Evolutionary conservation across 2,797 vertebrate genomes (phyloP).

Genomic region (Ceyx erithaca): DNA sequence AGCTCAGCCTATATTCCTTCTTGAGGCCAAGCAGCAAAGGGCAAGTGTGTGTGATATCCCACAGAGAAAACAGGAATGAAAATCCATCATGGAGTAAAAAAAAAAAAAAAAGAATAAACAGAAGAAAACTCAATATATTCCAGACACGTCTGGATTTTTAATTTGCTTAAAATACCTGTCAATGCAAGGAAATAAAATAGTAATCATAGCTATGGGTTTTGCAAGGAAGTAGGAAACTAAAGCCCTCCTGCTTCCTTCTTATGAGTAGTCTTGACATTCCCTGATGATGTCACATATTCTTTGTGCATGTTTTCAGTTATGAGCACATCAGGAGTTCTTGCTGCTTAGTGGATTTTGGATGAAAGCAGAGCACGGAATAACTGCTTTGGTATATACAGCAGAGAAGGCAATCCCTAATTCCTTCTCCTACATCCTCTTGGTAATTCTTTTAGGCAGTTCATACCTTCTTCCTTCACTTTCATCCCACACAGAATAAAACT

Average conservation of each 20-base stretch:
- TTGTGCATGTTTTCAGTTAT: neutral
- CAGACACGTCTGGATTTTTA: neutral
- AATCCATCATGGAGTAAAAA: neutral
- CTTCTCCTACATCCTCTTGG: neutral
- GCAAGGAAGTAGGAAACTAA: neutral
- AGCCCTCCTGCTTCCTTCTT: neutral
- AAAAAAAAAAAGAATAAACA: neutral
- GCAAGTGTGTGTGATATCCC: neutral
- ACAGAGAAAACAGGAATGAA: constrained; percentile 4
- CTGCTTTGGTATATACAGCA: neutral
- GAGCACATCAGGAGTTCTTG: neutral
- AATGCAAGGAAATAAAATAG: neutral
- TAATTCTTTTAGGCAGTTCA: neutral
- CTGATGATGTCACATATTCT: neutral
- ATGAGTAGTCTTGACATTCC: neutral
- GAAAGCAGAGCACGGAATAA: neutral
- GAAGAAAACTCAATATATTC: neutral
- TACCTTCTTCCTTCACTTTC: too few relatives aligned
- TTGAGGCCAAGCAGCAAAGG: neutral
- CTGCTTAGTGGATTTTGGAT: neutral
- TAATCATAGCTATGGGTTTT: neutral
- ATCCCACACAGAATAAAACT: neutral
- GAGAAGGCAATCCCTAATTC: neutral
- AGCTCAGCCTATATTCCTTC: neutral
- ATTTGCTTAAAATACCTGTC: neutral